Percentiles rank a stretch among this genome's conserved stretches.
Conservation (phyloP, 2,888 invertebrate genomes). For the Crepidodera aurea region DNA sequence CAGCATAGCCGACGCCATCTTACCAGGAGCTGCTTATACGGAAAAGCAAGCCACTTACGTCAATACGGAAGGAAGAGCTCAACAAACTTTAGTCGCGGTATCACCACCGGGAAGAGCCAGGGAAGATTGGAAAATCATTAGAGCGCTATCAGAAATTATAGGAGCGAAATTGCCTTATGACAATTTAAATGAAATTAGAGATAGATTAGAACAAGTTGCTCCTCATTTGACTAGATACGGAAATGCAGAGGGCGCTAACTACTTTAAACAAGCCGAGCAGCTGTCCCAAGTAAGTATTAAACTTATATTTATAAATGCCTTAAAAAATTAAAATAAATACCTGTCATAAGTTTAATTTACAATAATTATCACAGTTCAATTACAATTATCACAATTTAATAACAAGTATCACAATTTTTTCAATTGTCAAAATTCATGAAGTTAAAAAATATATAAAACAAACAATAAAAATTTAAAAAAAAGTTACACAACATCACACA, state of each 20-base stretch:
- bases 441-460: no score
- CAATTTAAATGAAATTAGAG: constrained; percentile 80
- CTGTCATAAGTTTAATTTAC: no score
- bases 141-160: constrained; percentile 92
- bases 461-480: no score
- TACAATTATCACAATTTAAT: no score
- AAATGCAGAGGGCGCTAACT: constrained; percentile 83
- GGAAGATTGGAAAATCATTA: constrained; percentile 98
- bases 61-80: constrained; percentile 97
- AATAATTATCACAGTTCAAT: no score
- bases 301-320: neutral
- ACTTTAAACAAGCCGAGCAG: constrained; percentile 80
- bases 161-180: constrained; percentile 80
- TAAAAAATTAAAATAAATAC: no score
- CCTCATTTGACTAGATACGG: constrained; percentile 91
- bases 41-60: constrained; percentile 98
- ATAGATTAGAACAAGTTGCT: constrained; percentile 79
- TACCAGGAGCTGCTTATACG: constrained; percentile 98
- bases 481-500: no score
- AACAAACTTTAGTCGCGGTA: constrained; percentile 87
- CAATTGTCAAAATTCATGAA: no score
- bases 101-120: constrained; percentile 92
- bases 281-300: constrained; percentile 67
- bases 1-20: constrained; percentile 87
- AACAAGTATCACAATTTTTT: no score